Conservation (phyloP, 2,888 invertebrate species). For the Morpho deidamia region DNA sequence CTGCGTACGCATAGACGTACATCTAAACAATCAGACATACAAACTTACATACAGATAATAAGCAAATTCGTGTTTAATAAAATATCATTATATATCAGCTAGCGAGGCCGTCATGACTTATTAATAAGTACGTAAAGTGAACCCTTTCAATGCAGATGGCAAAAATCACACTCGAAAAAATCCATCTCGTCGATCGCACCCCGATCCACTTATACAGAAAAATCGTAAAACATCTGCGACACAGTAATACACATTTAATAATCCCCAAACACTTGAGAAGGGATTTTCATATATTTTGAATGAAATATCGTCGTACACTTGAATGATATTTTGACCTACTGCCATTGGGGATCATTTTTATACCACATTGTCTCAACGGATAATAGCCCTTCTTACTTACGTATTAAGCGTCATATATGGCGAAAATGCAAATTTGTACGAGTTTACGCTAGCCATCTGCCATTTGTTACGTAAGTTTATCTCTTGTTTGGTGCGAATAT, state of each 20-base stretch:
- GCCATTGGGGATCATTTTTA: conserved; percentile 24
- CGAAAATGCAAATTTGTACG: neutral
- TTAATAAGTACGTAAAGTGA: conserved; percentile 10
- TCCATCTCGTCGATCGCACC: conserved; percentile 23
- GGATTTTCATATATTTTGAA: conserved; percentile 29
- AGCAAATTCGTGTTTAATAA: too few relatives aligned
- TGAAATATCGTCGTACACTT: conserved; percentile 24
- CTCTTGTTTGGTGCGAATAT: conserved; percentile 20
- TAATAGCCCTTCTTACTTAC: conserved; percentile 14
- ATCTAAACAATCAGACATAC: too few relatives aligned
- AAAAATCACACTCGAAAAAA: conserved; percentile 25
- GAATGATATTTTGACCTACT: conserved; percentile 30
- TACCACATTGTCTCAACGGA: conserved; percentile 9
- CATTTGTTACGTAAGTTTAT: conserved; percentile 24
- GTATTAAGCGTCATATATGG: conserved; percentile 5
- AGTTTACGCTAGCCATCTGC: conserved; percentile 27
- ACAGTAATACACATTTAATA: conserved; percentile 30
- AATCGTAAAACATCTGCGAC: conserved; percentile 29
- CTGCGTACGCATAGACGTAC: too few relatives aligned
- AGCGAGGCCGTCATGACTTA: too few relatives aligned
- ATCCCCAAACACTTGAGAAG: conserved; percentile 30
- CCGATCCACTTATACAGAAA: conserved; percentile 9
- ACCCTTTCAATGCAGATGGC: conserved; percentile 17
- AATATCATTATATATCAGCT: too few relatives aligned
- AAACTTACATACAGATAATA: too few relatives aligned